Percentiles rank a stretch among this genome's conserved stretches.
phyloP scores from a whole-genome alignment of 1,140 invertebrate genomes.

The Anagrus nilaparvatae region DNA sequence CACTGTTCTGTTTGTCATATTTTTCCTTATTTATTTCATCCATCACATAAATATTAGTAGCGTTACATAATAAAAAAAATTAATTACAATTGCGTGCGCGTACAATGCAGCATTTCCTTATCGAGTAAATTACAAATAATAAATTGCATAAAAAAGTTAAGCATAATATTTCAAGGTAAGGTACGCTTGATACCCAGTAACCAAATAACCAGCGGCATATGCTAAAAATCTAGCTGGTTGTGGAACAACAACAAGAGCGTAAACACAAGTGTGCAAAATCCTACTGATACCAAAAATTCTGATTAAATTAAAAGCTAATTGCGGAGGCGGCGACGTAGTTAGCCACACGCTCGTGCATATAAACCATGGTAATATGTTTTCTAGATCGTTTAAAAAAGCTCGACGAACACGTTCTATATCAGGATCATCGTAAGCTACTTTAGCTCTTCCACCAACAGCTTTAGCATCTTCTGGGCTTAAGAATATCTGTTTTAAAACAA shows the following conservation, averaged over 20 bases:
- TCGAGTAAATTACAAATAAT: too few relatives aligned
- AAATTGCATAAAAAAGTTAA: not conserved
- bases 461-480: conserved; percentile 46
- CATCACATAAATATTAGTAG: too few relatives aligned
- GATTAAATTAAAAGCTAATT: conserved; percentile 47
- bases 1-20: too few relatives aligned
- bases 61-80: too few relatives aligned
- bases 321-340: conserved; percentile 43
- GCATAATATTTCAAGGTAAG: conserved; percentile 31
- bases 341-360: conserved; percentile 49
- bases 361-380: conserved; percentile 57
- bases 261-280: conserved; percentile 50
- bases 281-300: conserved; percentile 46
- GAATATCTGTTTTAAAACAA: too few relatives aligned
- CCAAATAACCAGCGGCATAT: conserved; percentile 41
- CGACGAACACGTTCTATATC: conserved; percentile 50
- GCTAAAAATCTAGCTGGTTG: conserved; percentile 49
- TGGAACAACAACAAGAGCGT: conserved; percentile 39
- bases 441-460: conserved; percentile 24
- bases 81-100: too few relatives aligned
- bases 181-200: conserved; percentile 47
- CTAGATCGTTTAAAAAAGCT: conserved; percentile 59
- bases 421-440: conserved; percentile 41
- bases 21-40: too few relatives aligned
- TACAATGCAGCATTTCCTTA: too few relatives aligned